Conservation (phyloP, 2,888 invertebrate species). For the Halictus ligatus region DNA sequence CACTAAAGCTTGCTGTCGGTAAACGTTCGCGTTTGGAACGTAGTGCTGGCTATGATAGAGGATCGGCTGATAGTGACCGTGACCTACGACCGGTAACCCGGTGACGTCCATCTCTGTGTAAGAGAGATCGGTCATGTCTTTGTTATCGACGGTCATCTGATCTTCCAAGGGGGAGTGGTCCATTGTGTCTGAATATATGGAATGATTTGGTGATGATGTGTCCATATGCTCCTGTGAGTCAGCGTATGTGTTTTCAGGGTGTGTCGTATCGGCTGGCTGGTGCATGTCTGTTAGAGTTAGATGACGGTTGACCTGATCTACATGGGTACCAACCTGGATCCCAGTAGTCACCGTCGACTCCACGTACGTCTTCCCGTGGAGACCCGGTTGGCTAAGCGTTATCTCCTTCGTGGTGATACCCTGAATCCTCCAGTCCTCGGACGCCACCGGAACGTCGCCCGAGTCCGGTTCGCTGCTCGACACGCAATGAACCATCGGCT, state of each 20-base stretch:
- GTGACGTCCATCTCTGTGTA: conserved; percentile 71
- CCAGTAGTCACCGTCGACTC: conserved; percentile 83
- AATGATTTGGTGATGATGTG: conserved; percentile 82
- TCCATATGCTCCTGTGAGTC: conserved; percentile 82
- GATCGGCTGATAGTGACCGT: conserved; percentile 77
- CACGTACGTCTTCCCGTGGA: conserved; percentile 81
- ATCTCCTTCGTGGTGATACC: conserved; percentile 79
- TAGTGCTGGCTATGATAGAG: conserved; percentile 77
- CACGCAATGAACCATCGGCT: conserved; percentile 95
- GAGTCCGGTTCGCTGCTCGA: conserved; percentile 94
- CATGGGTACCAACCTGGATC: conserved; percentile 84
- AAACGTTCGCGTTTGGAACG: conserved; percentile 73
- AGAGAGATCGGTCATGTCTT: conserved; percentile 69
- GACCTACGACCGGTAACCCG: conserved; percentile 71
- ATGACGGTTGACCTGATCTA: conserved; percentile 81
- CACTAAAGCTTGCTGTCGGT: conserved; percentile 77
- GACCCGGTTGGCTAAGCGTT: conserved; percentile 76
- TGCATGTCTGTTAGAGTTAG: conserved; percentile 83
- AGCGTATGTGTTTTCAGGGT: conserved; percentile 82
- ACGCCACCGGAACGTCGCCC: conserved; percentile 83
- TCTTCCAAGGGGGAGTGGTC: conserved; percentile 76
- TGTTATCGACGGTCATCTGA: conserved; percentile 69
- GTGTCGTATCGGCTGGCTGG: conserved; percentile 84
- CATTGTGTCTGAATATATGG: conserved; percentile 82
- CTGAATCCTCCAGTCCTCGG: conserved; percentile 82